Conservation (phyloP, 2,113 vertebrate species). For the Tragelaphus imberbis region DNA sequence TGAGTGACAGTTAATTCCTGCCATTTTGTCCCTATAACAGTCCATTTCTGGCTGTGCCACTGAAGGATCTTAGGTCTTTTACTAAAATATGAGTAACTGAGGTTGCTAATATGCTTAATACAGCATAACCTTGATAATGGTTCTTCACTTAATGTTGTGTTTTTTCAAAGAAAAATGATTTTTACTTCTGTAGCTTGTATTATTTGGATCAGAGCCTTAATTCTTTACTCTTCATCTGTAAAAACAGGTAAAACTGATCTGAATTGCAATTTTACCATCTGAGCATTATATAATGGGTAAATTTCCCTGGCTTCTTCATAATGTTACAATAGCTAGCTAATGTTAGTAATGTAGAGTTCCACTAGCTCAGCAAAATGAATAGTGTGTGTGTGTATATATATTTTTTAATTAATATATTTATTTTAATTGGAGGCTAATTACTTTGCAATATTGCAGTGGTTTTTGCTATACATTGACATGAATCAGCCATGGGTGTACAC, state of each 20-base stretch:
- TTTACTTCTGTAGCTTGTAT: neutral
- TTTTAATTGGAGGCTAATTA: neutral
- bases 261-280: neutral
- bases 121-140: neutral
- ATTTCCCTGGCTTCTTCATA: conserved; percentile 27
- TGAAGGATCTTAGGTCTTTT: neutral
- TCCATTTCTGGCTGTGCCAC: neutral
- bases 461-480: neutral
- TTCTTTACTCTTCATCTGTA: neutral
- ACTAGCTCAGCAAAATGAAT: neutral
- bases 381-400: neutral
- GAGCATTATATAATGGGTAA: conserved; percentile 10
- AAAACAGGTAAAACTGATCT: neutral
- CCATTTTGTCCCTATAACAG: neutral
- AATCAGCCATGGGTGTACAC: neutral
- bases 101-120: neutral
- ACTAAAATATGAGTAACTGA: neutral
- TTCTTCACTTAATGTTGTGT: neutral
- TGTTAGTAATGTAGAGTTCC: neutral
- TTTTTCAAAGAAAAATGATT: conserved; percentile 11
- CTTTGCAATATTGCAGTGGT: neutral
- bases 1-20: neutral
- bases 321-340: neutral
- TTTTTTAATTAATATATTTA: neutral
- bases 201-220: neutral